Evolutionary conservation across 2,113 vertebrate species (phyloP).

Genomic region (Lathamus discolor): DNA sequence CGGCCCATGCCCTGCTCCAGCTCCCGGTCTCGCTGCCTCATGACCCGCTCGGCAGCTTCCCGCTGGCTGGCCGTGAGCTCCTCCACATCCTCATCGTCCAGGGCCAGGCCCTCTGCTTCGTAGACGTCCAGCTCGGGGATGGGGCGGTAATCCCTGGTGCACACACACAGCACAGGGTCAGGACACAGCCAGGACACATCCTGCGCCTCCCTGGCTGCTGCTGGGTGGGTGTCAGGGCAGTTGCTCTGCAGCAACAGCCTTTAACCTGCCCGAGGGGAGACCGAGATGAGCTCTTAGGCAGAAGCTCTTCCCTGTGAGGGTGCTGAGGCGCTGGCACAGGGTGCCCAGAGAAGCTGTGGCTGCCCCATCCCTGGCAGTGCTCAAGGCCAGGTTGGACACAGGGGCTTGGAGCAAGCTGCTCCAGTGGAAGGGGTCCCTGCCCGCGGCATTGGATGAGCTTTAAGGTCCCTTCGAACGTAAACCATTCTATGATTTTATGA

Average conservation of each 20-base stretch:
- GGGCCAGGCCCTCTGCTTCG: slow-evolving; percentile 88
- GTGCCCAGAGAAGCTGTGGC: too few species aligned
- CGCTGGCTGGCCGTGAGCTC: slow-evolving; percentile 92
- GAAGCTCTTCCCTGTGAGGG: neutral
- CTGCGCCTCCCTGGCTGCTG: neutral
- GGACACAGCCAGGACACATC: neutral
- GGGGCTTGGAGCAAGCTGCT: too few species aligned
- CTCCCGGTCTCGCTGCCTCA: slow-evolving; percentile 88
- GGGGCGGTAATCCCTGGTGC: slow-evolving; percentile 87
- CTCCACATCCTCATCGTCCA: slow-evolving; percentile 87
- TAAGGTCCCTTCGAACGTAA: too few species aligned
- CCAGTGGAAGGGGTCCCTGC: too few species aligned
- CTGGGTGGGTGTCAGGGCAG: neutral
- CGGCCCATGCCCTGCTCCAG: slow-evolving; percentile 81
- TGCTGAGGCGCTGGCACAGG: neutral
- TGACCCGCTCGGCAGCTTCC: slow-evolving; percentile 87
- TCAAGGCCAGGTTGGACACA: too few species aligned
- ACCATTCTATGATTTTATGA: too few species aligned
- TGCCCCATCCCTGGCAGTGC: too few species aligned
- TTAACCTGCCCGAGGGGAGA: neutral
- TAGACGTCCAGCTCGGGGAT: slow-evolving; percentile 93
- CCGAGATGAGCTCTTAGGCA: neutral
- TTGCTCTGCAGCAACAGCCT: neutral
- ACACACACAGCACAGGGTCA: neutral
- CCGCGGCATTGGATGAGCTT: too few species aligned